Percentiles rank a stretch among this genome's conserved stretches.
Conservation (phyloP, 2,888 invertebrate species). For the Nasonovia ribisnigri region DNA sequence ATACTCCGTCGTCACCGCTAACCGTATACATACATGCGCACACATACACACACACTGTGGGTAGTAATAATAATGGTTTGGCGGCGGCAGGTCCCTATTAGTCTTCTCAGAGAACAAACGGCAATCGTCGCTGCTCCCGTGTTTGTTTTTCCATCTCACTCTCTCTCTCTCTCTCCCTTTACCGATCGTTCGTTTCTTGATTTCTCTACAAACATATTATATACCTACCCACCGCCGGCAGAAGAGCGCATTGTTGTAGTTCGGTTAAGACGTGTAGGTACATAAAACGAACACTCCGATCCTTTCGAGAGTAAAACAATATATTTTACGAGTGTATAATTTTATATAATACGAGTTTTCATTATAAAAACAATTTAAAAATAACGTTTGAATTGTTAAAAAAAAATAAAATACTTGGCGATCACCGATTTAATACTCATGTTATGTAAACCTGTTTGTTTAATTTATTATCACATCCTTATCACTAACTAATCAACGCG, state of each 20-base stretch:
- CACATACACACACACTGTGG: background rate
- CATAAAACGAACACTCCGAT: conserved; percentile 26
- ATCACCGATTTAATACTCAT: background rate
- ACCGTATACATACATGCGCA: background rate
- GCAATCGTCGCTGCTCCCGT: conserved; percentile 37
- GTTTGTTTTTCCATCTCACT: conserved; percentile 43
- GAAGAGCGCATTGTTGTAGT: conserved; percentile 2
- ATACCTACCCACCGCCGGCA: background rate
- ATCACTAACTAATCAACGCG: conserved; percentile 5
- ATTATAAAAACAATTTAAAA: background rate
- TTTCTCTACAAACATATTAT: background rate
- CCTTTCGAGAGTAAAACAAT: conserved; percentile 22
- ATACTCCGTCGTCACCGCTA: conserved; percentile 42
- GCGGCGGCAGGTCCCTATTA: conserved; percentile 46
- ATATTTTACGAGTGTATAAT: background rate
- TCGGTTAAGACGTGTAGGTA: background rate
- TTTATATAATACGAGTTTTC: background rate
- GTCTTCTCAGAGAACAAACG: conserved; percentile 57
- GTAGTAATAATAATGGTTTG: conserved; percentile 37
- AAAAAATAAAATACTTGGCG: background rate
- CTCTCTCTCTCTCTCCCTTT: background rate
- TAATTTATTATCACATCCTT: conserved; percentile 7
- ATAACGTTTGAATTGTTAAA: background rate
- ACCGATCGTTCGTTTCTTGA: background rate
- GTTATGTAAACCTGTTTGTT: background rate